Conservation (phyloP, 2,888 invertebrate species). For the Thereva nobilitata region DNA sequence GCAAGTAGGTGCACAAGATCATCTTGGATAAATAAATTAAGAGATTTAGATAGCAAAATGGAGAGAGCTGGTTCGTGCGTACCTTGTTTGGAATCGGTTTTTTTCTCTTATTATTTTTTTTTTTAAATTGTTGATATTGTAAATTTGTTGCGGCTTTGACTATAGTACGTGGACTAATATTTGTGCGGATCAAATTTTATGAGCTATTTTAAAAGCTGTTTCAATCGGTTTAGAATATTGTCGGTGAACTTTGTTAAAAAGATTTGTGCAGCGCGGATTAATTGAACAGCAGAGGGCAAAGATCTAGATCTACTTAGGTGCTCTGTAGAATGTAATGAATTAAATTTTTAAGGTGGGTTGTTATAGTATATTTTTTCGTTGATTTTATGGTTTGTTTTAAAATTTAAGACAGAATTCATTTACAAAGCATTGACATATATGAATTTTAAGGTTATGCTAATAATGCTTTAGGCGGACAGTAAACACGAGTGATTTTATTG, state of each 20-base stretch:
- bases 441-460: not conserved
- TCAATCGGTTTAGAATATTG: not conserved
- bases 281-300: too few relatives aligned
- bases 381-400: too few relatives aligned
- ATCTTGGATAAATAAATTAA: constrained; percentile 24
- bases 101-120: too few relatives aligned
- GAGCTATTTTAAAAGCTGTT: constrained; percentile 8
- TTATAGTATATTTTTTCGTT: too few relatives aligned
- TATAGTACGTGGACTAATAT: constrained; percentile 4
- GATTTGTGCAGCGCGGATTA: too few relatives aligned
- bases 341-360: too few relatives aligned
- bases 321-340: too few relatives aligned
- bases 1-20: constrained; percentile 2
- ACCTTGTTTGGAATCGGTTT: too few relatives aligned
- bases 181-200: constrained; percentile 23
- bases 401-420: not conserved
- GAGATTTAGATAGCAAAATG: constrained; percentile 19
- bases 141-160: not conserved
- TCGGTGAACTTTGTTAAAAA: not conserved
- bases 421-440: not conserved
- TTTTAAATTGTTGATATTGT: not conserved
- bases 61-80: not conserved
- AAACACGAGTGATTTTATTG: too few relatives aligned
- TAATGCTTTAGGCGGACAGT: too few relatives aligned
- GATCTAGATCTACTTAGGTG: too few relatives aligned